phyloP scores from a whole-genome alignment of 2,113 vertebrate species.

The Nibea albiflora region DNA sequence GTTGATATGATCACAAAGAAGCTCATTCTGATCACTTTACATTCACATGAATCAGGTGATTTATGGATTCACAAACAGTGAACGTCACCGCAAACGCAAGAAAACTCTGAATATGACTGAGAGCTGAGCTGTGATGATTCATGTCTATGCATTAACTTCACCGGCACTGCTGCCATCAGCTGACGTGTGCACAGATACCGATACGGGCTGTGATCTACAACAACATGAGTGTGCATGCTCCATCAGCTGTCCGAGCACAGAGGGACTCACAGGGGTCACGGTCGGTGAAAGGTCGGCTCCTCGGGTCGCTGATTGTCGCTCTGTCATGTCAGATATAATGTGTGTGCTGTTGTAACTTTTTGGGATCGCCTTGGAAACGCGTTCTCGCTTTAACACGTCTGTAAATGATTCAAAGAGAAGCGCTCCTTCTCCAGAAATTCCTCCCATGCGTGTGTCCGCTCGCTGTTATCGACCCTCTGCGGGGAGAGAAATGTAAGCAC shows the following conservation, averaged over 20 bases:
- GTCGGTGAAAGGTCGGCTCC: not conserved
- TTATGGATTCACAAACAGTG: no score
- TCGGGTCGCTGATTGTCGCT: not conserved
- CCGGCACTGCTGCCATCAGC: not conserved
- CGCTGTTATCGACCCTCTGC: slow-evolving; percentile 48
- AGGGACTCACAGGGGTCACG: no score
- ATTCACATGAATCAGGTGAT: no score
- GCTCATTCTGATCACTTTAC: no score
- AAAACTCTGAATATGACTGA: not conserved
- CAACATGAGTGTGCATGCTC: not conserved
- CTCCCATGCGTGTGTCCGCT: slow-evolving; percentile 62
- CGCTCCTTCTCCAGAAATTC: slow-evolving; percentile 58
- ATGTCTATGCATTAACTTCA: not conserved
- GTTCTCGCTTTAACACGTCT: slow-evolving; percentile 8
- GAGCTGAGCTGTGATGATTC: no score
- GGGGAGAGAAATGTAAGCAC: slow-evolving; percentile 44
- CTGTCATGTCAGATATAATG: not conserved
- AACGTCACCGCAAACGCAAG: no score
- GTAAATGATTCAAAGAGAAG: slow-evolving; percentile 30
- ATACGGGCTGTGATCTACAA: no score
- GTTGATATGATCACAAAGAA: no score
- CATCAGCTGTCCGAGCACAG: no score
- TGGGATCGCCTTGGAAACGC: not conserved
- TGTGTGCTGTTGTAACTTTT: not conserved
- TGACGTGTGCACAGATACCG: not conserved